Evolutionary conservation across 2,888 invertebrate genomes (phyloP).

Genomic region (Mythimna vitellina): DNA sequence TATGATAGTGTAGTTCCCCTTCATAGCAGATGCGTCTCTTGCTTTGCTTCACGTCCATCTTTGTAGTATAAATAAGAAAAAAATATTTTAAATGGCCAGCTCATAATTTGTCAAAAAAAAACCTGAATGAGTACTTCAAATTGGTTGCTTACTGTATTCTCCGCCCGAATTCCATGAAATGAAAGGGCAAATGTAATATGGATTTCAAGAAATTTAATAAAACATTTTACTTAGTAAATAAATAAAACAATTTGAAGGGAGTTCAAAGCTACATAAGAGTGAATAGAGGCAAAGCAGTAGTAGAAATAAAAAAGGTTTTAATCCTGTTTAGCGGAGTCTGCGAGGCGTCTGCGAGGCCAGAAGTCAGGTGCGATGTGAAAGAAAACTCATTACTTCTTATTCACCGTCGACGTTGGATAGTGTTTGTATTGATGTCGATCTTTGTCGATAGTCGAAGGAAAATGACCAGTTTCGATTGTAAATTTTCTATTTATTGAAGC

Average conservation of each 20-base stretch:
- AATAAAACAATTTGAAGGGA: constrained; percentile 35
- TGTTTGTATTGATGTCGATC: constrained; percentile 63
- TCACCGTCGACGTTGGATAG: constrained; percentile 77
- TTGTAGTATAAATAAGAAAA: background rate
- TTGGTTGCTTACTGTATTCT: too few relatives aligned
- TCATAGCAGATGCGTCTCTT: too few relatives aligned
- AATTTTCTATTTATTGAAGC: background rate
- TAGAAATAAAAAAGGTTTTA: constrained; percentile 83
- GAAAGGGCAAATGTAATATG: background rate
- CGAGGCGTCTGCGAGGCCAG: constrained; percentile 79
- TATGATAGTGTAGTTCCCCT: too few relatives aligned
- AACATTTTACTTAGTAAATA: constrained; percentile 14
- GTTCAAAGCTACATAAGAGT: constrained; percentile 47
- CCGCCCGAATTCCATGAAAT: background rate
- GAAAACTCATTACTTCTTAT: constrained; percentile 90
- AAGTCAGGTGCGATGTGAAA: constrained; percentile 87
- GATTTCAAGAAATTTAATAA: background rate
- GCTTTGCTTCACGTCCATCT: too few relatives aligned
- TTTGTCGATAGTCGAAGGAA: constrained; percentile 71
- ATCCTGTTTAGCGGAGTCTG: constrained; percentile 85
- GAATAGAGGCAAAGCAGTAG: constrained; percentile 69
- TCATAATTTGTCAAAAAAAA: background rate
- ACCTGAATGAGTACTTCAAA: too few relatives aligned
- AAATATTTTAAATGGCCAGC: background rate
- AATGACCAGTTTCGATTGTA: constrained; percentile 18